Evolutionary conservation across 2,113 vertebrate genomes (phyloP).

Genomic region (Sphaerodactylus townsendi): DNA sequence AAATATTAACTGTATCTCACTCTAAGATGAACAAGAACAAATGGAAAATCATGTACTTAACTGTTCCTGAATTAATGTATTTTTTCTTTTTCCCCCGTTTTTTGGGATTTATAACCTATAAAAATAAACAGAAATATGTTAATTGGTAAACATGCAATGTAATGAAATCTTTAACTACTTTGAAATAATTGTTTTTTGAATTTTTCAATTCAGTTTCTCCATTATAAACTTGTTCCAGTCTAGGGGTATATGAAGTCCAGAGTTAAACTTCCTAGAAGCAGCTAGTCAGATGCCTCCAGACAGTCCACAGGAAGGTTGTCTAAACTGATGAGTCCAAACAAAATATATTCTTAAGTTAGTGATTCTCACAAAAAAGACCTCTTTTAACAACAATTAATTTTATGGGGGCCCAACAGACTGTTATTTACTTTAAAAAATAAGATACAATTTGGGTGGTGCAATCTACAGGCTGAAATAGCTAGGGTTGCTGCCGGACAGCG

Average conservation of each 20-base stretch:
- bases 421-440: background rate
- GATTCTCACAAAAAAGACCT: background rate
- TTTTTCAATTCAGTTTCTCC: background rate
- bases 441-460: too few relatives aligned
- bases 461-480: too few relatives aligned
- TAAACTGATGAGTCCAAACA: background rate
- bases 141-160: background rate
- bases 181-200: background rate
- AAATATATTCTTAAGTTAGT: background rate
- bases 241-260: background rate
- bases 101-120: conserved; percentile 96
- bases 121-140: conserved; percentile 43
- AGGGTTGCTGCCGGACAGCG: too few relatives aligned
- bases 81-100: conserved; percentile 99
- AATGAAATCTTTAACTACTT: conserved; percentile 1
- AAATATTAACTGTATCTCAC: background rate
- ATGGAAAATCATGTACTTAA: conserved; percentile 75
- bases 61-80: conserved; percentile 97
- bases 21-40: conserved; percentile 12
- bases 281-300: background rate
- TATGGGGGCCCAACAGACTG: background rate
- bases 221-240: background rate
- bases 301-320: background rate
- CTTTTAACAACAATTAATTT: background rate
- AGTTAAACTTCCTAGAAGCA: background rate